Evolutionary conservation across 2,113 vertebrate species (phyloP), one percentile per base, ranked within the genome.

Genomic region (Seriola dumerili): DNA sequence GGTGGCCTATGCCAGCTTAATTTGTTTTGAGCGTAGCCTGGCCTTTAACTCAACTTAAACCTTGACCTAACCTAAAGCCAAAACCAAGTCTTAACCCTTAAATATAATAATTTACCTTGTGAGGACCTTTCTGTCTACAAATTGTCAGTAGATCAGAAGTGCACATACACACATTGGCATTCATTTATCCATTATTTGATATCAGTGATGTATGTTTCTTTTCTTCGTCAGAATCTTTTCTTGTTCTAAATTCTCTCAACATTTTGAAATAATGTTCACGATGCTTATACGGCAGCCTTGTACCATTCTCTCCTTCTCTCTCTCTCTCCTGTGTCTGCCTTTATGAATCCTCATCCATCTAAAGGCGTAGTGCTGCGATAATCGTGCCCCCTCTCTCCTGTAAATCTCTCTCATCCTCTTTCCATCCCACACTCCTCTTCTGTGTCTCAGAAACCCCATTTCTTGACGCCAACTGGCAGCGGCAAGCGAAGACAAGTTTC

Each of bases 341-440:
- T 85, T 83, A 74, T 88, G 78, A 85, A 82, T 89, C 89, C 68
- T 86, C 79, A 85, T 91, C 76, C 82, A 80, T 91, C 88, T 89
- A 70, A 91, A 89, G 91, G 85, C 91, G 88, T 71, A 85, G 83
- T 75, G 72, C 87, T 66, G 83, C 62, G 48, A 90, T 91, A 88
- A 91, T 90, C 81, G 55, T 82, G 86, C 85, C 80, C 85, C 84
- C 76, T 79, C 85, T 88, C 62, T 69, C 83, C 83, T 74, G 64
- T 85, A 91, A 85, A 89, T 86, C 84, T 92, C 90, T 91, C 85
- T 91, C 84, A 92, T 92, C 90, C 87, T 90, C 84, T 92, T 90
- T 88, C 70, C 90, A 88, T 91, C 87, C 91, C 88, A 93, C 90
- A 83, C 88, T 86, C 80, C 74, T 90, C 85, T 85, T 90, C 90